Evolutionary conservation across 1,140 invertebrate genomes (phyloP).

Genomic region (Drosophila parvula): DNA sequence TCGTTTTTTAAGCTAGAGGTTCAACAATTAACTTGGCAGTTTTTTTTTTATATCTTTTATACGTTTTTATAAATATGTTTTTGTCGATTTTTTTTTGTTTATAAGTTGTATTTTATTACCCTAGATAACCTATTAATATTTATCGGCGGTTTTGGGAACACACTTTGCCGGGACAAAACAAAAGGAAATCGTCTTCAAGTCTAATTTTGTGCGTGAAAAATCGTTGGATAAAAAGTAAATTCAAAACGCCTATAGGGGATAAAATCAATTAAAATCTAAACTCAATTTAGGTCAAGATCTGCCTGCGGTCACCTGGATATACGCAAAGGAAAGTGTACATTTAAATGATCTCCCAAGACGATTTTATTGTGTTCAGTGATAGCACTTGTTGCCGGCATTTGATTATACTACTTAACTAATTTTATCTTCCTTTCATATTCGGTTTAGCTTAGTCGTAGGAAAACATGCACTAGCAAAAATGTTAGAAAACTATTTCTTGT

Average conservation of each 20-base stretch:
- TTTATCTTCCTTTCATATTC: conserved; percentile 30
- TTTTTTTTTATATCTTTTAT: conserved; percentile 35
- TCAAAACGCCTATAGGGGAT: conserved; percentile 12
- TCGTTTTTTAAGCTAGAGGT: conserved; percentile 54
- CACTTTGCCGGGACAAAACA: conserved; percentile 66
- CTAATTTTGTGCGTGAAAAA: conserved; percentile 69
- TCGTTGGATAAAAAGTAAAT: conserved; percentile 16
- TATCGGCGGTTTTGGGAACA: conserved; percentile 80
- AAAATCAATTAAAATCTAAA: background rate
- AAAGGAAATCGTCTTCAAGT: conserved; percentile 10
- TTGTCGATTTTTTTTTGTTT: conserved; percentile 27
- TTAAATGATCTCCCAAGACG: conserved; percentile 42
- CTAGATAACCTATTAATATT: conserved; percentile 79
- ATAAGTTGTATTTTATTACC: conserved; percentile 58
- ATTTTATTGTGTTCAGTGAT: conserved; percentile 24
- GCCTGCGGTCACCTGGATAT: conserved; percentile 29
- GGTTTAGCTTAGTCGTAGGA: conserved; percentile 61
- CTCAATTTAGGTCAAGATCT: conserved; percentile 1
- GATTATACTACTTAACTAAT: conserved; percentile 72
- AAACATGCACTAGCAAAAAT: conserved; percentile 71
- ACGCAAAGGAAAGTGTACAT: conserved; percentile 1
- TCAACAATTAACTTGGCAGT: conserved; percentile 79
- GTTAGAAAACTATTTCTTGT: conserved; percentile 55
- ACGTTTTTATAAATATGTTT: conserved; percentile 24
- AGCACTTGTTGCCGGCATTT: conserved; percentile 45